Evolutionary conservation across 2,888 invertebrate genomes (phyloP), one percentile per base, ranked within the genome.

Genomic region (Aleiodes alternator): DNA sequence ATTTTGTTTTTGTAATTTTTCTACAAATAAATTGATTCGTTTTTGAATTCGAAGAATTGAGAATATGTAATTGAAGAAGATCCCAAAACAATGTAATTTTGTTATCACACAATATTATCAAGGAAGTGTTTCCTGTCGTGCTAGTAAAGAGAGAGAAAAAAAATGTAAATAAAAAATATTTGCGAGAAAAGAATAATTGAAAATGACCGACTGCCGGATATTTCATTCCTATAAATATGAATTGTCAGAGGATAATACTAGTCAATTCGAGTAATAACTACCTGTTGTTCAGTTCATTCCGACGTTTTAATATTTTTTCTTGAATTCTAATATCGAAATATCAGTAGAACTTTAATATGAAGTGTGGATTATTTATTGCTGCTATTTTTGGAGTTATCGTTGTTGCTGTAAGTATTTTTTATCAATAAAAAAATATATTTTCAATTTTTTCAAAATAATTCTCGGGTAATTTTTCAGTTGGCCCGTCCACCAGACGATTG

Each of bases 71-170:
- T 12, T 9, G 38, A 61, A 61, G 57, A 57, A 11, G 61, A 61
- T 38, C 61, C 38, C 5, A 11, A 56, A 16, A 3, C n/a, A 66
- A 34, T 38, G 57, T 75, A 31, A 75, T 23, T 59, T 51, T 70
- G 50, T 64, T 75, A 71, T 75, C 75, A 51, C 64, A 72, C 50
- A 64, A 50, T 56, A 71, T 68, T 72, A 75, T 75, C 75, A 75
- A 75, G 68, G 71, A 75, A 71, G 66, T 23, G 71, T 57, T 51
- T 75, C 71, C 71, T 71, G 71, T 75, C 53, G 64, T 72, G 68
- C 56, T 51, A 56, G 66, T 43, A 59, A 72, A 51, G 16, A 50
- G 31, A 50, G 31, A 12, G 31, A 68, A 3, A 9, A 43, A 43
- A 8, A 43, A 43, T 43, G 11, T 43, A 43, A 43, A 43, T 43